These are phyloP conservation scores for Pasiphila rectangulata DNA, from an alignment of 2,888 invertebrate genomes.

Conservation along the genomic window DNA sequence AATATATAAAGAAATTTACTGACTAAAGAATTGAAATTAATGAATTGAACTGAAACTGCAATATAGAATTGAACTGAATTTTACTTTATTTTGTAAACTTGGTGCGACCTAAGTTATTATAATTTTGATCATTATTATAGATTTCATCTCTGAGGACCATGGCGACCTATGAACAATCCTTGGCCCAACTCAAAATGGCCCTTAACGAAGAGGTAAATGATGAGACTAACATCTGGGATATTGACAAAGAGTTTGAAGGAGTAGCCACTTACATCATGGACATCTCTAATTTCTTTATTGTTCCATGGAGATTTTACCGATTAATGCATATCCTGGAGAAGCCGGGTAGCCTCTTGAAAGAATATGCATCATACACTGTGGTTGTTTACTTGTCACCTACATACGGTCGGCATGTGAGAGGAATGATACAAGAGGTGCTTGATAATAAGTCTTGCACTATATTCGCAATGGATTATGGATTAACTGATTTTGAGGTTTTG, in stretches of 20 bases:
- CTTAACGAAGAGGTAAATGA: too few species aligned
- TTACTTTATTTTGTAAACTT: too few species aligned
- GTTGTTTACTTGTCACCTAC: constrained; percentile 6
- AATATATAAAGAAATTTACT: too few species aligned
- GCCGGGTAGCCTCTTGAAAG: neutral
- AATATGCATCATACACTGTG: neutral
- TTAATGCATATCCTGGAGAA: constrained; percentile 1
- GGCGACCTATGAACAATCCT: too few species aligned
- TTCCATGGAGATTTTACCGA: constrained; percentile 2
- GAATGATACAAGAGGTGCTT: neutral
- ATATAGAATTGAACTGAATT: too few species aligned
- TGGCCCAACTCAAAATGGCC: too few species aligned
- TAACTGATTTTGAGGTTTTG: neutral
- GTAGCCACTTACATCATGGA: constrained; percentile 11
- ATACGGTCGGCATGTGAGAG: constrained; percentile 2
- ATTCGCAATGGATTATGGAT: constrained; percentile 16
- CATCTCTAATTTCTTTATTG: constrained; percentile 10
- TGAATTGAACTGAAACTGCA: too few species aligned
- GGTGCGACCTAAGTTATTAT: too few species aligned
- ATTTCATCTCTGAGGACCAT: too few species aligned
- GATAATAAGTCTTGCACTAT: neutral
- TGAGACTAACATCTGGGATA: too few species aligned
- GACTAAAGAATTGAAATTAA: too few species aligned
- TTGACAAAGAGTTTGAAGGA: constrained; percentile 7
- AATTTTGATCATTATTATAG: too few species aligned